Evolutionary conservation across 2,113 vertebrate genomes (phyloP).

Genomic region (Amazona guildingii): DNA sequence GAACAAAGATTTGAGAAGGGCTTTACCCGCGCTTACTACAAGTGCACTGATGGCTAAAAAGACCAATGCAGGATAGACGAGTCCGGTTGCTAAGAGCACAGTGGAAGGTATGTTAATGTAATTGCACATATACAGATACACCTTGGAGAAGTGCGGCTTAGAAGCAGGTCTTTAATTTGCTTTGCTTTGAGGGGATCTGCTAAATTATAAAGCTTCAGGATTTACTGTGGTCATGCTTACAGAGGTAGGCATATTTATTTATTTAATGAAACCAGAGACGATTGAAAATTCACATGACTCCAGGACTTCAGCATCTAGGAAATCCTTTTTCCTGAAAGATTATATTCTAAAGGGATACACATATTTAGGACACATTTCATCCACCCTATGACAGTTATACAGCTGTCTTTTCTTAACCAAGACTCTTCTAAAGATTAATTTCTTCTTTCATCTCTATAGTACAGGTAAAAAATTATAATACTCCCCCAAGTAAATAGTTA

Average conservation of each 20-base stretch:
- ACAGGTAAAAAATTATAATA: constrained; percentile 20
- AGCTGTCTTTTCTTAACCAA: background rate
- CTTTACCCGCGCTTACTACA: too few species aligned
- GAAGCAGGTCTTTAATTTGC: background rate
- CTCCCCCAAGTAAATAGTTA: background rate
- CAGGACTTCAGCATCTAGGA: background rate
- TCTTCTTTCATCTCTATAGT: background rate
- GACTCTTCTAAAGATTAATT: constrained; percentile 17
- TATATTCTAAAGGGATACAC: background rate
- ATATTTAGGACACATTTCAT: background rate
- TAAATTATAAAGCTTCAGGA: background rate
- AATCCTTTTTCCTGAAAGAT: background rate
- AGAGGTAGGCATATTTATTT: background rate
- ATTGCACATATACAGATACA: background rate
- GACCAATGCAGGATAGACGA: too few species aligned
- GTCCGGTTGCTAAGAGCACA: too few species aligned
- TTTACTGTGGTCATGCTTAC: background rate
- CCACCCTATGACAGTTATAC: background rate
- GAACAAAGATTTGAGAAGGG: too few species aligned
- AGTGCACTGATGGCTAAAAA: too few species aligned
- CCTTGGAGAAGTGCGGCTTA: background rate
- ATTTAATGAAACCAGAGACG: background rate
- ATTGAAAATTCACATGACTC: background rate
- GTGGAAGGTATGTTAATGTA: background rate
- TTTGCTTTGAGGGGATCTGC: background rate